These are phyloP conservation scores for Virgularia gustaviana DNA, from an alignment of 92 coral and sea anemone species.

Conservation along the genomic window DNA sequence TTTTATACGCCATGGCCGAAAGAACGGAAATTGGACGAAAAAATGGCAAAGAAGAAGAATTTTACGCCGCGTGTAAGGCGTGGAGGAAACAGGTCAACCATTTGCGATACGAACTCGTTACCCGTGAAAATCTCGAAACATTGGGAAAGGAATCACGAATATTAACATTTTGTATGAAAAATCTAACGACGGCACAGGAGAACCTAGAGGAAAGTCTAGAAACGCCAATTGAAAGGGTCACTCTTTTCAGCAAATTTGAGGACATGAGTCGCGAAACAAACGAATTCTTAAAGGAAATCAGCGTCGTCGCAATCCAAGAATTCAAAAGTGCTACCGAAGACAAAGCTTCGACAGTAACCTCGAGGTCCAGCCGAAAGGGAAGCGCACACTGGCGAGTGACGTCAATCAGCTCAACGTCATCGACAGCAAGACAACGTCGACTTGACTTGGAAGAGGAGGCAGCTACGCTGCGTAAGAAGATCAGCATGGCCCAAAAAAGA, in stretches of 20 bases:
- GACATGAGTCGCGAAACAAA: constrained; percentile 14
- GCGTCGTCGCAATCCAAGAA: not conserved
- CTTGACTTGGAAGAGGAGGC: constrained; percentile 13
- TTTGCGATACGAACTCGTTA: not conserved
- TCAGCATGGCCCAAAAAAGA: constrained; percentile 2
- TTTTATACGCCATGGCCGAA: not conserved
- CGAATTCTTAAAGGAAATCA: not conserved
- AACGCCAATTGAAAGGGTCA: not conserved
- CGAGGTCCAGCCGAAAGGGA: no score
- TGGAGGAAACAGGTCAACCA: not conserved
- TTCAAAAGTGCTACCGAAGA: not conserved
- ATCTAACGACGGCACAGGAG: not conserved
- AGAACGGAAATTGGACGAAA: not conserved
- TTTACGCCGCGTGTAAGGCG: not conserved
- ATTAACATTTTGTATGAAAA: not conserved
- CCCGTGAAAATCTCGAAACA: not conserved
- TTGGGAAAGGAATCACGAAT: not conserved
- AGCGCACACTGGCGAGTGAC: no score
- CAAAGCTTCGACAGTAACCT: not conserved
- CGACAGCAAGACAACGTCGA: constrained; percentile 12
- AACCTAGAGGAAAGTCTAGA: not conserved
- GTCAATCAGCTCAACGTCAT: no score
- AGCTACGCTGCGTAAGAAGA: not conserved
- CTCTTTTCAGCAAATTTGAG: not conserved
- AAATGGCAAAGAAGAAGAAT: not conserved